Conservation (phyloP, 2,797 vertebrate genomes). For the Xiphorhynchus erythropygius region DNA sequence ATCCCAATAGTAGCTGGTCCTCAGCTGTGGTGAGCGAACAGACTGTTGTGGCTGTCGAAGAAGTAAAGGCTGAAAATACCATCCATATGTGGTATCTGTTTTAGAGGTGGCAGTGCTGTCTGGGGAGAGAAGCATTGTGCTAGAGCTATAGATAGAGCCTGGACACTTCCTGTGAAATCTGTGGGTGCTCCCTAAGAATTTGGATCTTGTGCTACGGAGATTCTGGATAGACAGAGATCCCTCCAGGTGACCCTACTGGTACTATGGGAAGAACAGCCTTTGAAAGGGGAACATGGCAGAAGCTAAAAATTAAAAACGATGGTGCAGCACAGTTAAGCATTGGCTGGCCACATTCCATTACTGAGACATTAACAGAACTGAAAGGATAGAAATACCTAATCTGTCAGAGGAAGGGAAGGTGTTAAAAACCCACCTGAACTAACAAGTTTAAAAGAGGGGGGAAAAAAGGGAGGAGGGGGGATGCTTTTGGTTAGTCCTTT, state of each 20-base stretch:
- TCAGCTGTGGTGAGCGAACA: accelerated
- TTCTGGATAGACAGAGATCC: neutral
- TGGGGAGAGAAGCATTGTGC: neutral
- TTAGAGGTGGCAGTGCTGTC: neutral
- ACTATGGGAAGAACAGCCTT: neutral
- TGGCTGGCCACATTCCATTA: neutral
- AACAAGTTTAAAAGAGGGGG: neutral
- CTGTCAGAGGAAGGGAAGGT: neutral
- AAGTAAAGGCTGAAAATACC: neutral
- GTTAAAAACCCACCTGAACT: neutral
- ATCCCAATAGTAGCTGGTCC: neutral
- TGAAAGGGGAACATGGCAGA: neutral
- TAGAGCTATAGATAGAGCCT: neutral
- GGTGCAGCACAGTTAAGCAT: neutral
- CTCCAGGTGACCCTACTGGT: neutral
- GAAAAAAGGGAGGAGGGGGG: accelerated
- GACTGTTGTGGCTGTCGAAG: accelerated
- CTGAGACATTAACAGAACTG: neutral
- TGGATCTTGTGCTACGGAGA: neutral
- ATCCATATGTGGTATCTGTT: neutral
- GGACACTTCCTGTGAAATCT: neutral
- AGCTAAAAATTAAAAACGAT: neutral
- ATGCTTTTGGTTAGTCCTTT: neutral
- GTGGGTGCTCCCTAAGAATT: accelerated
- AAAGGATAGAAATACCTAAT: neutral